Evolutionary conservation across 2,888 invertebrate species (phyloP), one percentile per base, ranked within the genome.

Genomic region (Trissolcus japonicus): DNA sequence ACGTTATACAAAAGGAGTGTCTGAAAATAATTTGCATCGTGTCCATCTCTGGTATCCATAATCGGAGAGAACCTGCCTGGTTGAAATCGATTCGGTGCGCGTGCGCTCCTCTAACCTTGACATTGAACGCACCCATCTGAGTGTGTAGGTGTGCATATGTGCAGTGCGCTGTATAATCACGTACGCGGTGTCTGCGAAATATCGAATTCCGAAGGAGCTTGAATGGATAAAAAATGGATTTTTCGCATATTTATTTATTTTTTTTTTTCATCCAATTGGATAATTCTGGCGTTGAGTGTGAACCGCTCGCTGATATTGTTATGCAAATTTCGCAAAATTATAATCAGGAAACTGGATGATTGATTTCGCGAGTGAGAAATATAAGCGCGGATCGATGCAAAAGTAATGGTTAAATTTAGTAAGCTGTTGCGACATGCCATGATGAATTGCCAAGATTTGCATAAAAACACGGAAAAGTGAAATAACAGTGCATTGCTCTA

Each of bases 31-130:
- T 73, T 73, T 73, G 56, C 73, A 73, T 73, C 66, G 21, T 43
- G 61, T 67, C 51, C 66, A 73, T 61, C 73, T 61, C 56, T 55
- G 61, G 50, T 61, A 73, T 73, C 73, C 61, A 61, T 67, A 67
- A 67, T 61, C 67, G 14, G 60, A 60, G 74, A 55, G 56, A 53
- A 57, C 48, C 57, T 57, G 74, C 46, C 56, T 51, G 61, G 19
- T 55, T 66, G 73, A 67, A 74, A 74, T 74, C 73, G 73, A 74
- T 74, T 74, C 61, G 66, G 66, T 61, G 73, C 73, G 65, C 73
- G 73, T 73, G 73, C 73, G 73, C 73, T 48, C 60, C 60, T 46
- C 35, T 73, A 65, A 73, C 73, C 73, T 73, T 73, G 73, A 73
- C 73, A 65, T 73, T 73, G 73, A 73, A 73, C 73, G 73, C 65